Evolutionary conservation across 2,888 invertebrate species (phyloP).

Genomic region (Colostygia pectinataria): DNA sequence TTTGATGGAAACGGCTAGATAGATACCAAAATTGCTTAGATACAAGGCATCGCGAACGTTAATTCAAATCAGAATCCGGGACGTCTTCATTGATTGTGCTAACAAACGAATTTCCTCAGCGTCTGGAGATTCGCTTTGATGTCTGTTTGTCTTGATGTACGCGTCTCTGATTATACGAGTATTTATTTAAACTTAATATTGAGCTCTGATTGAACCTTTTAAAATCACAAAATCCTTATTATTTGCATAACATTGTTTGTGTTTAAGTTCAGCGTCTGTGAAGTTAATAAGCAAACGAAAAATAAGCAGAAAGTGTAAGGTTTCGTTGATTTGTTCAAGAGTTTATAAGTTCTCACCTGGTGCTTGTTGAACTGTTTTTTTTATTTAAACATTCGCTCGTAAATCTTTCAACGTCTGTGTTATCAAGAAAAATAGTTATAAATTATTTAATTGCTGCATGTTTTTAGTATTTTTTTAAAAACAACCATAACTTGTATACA

Average conservation of each 20-base stretch:
- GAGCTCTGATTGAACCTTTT: conserved; percentile 32
- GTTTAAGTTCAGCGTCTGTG: conserved; percentile 40
- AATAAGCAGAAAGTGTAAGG: conserved; percentile 28
- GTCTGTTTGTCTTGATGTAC: conserved; percentile 60
- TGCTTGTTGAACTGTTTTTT: background rate
- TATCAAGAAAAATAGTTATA: too few relatives aligned
- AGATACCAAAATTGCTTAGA: conserved; percentile 35
- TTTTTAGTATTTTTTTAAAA: too few relatives aligned
- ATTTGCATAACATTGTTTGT: conserved; percentile 45
- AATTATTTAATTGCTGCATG: too few relatives aligned
- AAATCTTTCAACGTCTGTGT: background rate
- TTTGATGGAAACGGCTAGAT: conserved; percentile 25
- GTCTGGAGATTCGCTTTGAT: conserved; percentile 66
- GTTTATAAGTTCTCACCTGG: conserved; percentile 18
- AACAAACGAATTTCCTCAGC: conserved; percentile 67
- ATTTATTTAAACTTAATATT: conserved; percentile 27
- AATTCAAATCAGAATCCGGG: conserved; percentile 42
- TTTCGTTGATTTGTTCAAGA: conserved; percentile 21
- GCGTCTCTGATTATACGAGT: conserved; percentile 36
- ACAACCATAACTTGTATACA: too few relatives aligned
- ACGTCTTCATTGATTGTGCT: conserved; percentile 66
- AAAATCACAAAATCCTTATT: conserved; percentile 39
- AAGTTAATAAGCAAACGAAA: conserved; percentile 33
- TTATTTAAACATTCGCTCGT: background rate
- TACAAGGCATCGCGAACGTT: conserved; percentile 37